Evolutionary conservation across 2,888 invertebrate genomes (phyloP), one percentile per base, ranked within the genome.

Genomic region (Anoplius nigerrimus): DNA sequence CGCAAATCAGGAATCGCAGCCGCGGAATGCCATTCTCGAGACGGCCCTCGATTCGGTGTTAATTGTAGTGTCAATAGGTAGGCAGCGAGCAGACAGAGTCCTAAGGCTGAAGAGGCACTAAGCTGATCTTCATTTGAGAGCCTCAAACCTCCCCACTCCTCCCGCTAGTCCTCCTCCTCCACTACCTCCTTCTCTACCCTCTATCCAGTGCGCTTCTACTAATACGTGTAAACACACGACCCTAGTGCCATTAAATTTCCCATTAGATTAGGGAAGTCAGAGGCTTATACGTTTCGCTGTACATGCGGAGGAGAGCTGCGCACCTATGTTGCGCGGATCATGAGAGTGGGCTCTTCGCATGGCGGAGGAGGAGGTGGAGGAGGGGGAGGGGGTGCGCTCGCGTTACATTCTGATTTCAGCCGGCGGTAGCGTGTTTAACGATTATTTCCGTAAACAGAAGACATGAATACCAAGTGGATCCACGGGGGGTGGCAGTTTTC

Each of bases 241-340:
- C 72, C 66, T 59, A 57, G 34, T 54, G 61, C 22, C 65, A 71
- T 51, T 22, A 45, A 72, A 71, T 73, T 68, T 73, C 68, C 72
- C 72, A 71, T 73, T 73, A 73, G 72, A 73, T 73, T 73, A 71
- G 64, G 69, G 69, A 74, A 72, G 72, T 74, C 74, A 72, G 69
- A 69, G 74, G 69, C 74, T 69, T 64, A 61, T 66, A 66, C 56
- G 66, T 57, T 68, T 62, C 62, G 48, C 54, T 63, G 18, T 11
- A 34, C 8, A 34, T 34, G 34, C 8, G 8, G n/a, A n/a, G n/a
- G n/a, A n/a, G n/a, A n/a, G 11, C 1, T 11, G 34, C 34, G 4
- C 11, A 11, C 34, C 34, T 34, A 34, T 34, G 34, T 1, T 34
- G 34, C 34, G 34, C 8, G 34, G 34, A 34, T 34, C 34, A 34